Conservation (phyloP, 2,797 vertebrate genomes). For the Pseudocheirus occidentalis region DNA sequence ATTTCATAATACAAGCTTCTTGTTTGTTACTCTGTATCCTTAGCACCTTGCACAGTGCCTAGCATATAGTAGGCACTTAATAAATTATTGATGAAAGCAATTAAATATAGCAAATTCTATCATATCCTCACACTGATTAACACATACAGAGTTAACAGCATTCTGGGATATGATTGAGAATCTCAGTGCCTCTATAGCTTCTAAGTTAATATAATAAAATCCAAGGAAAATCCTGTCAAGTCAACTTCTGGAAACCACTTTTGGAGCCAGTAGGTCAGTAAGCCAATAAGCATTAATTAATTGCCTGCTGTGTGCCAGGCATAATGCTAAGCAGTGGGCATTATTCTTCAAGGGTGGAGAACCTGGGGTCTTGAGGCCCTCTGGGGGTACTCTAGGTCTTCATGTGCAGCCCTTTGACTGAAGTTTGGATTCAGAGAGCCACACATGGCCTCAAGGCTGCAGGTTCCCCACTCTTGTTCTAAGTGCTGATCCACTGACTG, state of each 20-base stretch:
- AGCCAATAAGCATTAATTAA: background rate
- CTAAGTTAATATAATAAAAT: background rate
- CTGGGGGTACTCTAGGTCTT: too few species aligned
- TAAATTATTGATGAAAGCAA: background rate
- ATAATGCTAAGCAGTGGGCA: background rate
- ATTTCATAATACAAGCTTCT: background rate
- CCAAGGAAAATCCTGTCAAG: background rate
- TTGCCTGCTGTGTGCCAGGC: background rate
- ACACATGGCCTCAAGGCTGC: too few species aligned
- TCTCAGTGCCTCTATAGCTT: background rate
- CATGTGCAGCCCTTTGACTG: too few species aligned
- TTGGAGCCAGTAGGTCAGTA: background rate
- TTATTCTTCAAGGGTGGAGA: too few species aligned
- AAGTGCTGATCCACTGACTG: background rate
- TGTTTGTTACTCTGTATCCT: background rate
- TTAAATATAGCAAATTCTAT: background rate
- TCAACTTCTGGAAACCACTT: background rate
- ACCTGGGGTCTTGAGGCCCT: too few species aligned
- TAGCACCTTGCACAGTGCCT: background rate
- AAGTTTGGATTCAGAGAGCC: too few species aligned
- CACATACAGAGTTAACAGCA: background rate
- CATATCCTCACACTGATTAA: background rate
- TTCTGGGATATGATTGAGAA: background rate
- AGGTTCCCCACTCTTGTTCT: background rate
- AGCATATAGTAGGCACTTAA: background rate